Evolutionary conservation across 2,888 invertebrate genomes (phyloP).

Genomic region (Anaspis maculata): DNA sequence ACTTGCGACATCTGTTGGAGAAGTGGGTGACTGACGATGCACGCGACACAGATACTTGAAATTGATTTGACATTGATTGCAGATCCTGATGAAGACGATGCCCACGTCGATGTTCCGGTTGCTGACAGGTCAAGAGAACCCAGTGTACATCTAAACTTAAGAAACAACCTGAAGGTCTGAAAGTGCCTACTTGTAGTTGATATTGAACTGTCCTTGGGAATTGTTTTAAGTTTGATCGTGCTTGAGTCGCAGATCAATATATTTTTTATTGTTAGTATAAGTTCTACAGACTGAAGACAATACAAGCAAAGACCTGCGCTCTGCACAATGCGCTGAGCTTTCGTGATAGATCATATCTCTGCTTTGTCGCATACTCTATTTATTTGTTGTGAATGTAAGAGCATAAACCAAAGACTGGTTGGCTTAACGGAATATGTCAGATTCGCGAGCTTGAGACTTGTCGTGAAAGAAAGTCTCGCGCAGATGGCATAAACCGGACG

Average conservation of each 20-base stretch:
- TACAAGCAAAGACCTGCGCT: slow-evolving; percentile 40
- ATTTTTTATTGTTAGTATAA: slow-evolving; percentile 40
- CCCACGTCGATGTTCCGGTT: slow-evolving; percentile 99
- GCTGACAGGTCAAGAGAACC: slow-evolving; percentile 98
- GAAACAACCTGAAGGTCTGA: slow-evolving; percentile 41
- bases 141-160: slow-evolving; percentile 84
- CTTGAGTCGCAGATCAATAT: slow-evolving; percentile 42
- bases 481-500: too few relatives aligned
- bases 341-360: slow-evolving; percentile 40
- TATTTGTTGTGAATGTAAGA: slow-evolving; percentile 38
- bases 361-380: slow-evolving; percentile 38
- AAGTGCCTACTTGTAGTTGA: slow-evolving; percentile 55
- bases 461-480: too few relatives aligned
- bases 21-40: slow-evolving; percentile 55
- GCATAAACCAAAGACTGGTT: slow-evolving; percentile 40
- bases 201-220: slow-evolving; percentile 39
- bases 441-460: too few relatives aligned
- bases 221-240: slow-evolving; percentile 36
- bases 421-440: slow-evolving; percentile 27
- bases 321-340: slow-evolving; percentile 38
- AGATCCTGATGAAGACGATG: slow-evolving; percentile 99
- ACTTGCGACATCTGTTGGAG: slow-evolving; percentile 97
- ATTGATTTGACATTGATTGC: slow-evolving; percentile 43
- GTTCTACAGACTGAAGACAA: slow-evolving; percentile 43
- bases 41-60: not conserved